Conservation (phyloP, 2,797 vertebrate genomes). For the Knipowitschia caucasica region DNA sequence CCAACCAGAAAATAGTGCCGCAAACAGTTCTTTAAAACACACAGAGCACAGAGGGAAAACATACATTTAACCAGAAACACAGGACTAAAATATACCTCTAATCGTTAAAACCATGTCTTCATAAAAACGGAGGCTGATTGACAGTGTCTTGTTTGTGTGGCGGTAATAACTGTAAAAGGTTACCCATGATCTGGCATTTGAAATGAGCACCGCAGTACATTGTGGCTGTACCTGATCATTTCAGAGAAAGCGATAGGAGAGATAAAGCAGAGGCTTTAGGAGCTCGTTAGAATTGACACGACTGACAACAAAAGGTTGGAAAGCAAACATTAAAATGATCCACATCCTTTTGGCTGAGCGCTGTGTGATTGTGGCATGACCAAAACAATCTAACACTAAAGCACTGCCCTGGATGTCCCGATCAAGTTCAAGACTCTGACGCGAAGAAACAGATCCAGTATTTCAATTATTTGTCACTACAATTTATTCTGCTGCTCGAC, state of each 20-base stretch:
- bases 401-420: too few species aligned
- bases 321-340: conserved; percentile 37
- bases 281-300: conserved; percentile 18
- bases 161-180: conserved; percentile 19
- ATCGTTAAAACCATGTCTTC: not conserved
- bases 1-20: conserved; percentile 19
- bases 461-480: too few species aligned
- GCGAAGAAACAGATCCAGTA: too few species aligned
- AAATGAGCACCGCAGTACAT: conserved; percentile 12
- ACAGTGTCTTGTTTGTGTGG: conserved; percentile 13
- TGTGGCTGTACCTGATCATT: conserved; percentile 20
- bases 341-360: not conserved
- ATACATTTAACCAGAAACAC: conserved; percentile 13
- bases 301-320: conserved; percentile 30
- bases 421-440: too few species aligned
- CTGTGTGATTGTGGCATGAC: not conserved
- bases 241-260: conserved; percentile 27
- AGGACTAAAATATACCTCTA: conserved; percentile 12
- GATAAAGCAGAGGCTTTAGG: conserved; percentile 6
- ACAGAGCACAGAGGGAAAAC: conserved; percentile 5
- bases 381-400: not conserved
- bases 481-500: too few species aligned
- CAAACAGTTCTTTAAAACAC: conserved; percentile 11
- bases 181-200: conserved; percentile 7
- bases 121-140: conserved; percentile 11